These are phyloP conservation scores for Kradibia gibbosae DNA, from an alignment of 1,140 invertebrate genomes.

Conservation along the genomic window DNA sequence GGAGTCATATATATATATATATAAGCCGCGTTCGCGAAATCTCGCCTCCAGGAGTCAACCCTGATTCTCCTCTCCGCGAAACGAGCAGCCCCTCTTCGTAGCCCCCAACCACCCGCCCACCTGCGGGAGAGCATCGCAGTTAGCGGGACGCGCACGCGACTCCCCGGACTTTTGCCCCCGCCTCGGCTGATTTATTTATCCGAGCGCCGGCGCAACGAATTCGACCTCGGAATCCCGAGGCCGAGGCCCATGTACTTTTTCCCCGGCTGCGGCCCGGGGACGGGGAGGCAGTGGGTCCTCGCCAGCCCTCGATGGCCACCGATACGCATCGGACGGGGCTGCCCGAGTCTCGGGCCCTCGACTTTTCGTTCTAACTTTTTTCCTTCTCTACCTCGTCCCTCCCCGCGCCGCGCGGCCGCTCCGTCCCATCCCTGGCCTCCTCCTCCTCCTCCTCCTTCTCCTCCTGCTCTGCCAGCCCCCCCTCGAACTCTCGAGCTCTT, in stretches of 20 bases:
- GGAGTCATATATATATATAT: slow-evolving; percentile 29
- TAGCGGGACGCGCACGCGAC: not conserved
- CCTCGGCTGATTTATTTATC: slow-evolving; percentile 66
- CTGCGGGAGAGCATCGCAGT: not conserved
- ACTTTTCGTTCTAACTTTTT: not conserved
- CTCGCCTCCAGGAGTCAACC: not conserved
- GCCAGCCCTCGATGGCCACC: not conserved
- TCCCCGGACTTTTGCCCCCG: not conserved
- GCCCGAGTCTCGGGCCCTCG: not conserved
- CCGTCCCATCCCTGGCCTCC: no score
- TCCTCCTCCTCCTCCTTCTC: no score
- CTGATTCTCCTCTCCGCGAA: slow-evolving; percentile 21
- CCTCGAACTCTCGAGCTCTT: no score
- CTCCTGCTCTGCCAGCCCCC: no score
- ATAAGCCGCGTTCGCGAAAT: slow-evolving; percentile 43
- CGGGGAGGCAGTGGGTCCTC: not conserved
- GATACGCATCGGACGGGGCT: not conserved
- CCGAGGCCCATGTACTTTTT: slow-evolving; percentile 59
- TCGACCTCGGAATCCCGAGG: slow-evolving; percentile 53
- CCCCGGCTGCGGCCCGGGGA: slow-evolving; percentile 44
- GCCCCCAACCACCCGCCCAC: not conserved
- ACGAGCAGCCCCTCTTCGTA: not conserved
- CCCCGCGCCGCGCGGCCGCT: no score
- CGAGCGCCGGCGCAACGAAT: slow-evolving; percentile 63
- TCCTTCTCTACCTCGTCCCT: no score